Percentiles rank a stretch among this genome's conserved stretches.
phyloP scores from a whole-genome alignment of 2,113 vertebrate species.

The Stomatorhinus ivindoensis region DNA sequence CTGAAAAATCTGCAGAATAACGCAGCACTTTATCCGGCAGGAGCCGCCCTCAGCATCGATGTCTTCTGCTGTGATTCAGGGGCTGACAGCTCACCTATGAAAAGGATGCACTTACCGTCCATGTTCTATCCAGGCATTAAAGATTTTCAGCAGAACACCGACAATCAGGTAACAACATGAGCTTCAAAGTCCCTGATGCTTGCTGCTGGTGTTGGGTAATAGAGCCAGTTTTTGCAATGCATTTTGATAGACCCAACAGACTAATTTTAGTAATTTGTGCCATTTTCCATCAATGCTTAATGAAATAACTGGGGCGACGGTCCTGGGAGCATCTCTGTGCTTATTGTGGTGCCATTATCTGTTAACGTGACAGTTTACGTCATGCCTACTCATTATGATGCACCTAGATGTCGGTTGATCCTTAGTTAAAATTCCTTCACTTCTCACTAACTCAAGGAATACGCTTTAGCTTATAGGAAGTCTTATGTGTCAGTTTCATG shows the following conservation, averaged over 20 bases:
- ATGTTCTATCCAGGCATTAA: neutral
- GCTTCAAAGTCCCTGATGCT: neutral
- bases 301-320: slow-evolving; percentile 26
- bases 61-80: neutral
- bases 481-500: neutral
- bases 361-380: slow-evolving; percentile 6
- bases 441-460: neutral
- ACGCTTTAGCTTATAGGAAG: neutral
- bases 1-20: neutral
- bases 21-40: neutral
- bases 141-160: neutral
- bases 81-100: neutral
- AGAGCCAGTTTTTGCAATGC: neutral
- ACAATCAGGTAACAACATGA: neutral
- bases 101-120: neutral
- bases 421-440: neutral
- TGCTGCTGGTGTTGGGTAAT: slow-evolving; percentile 9
- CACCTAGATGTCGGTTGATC: neutral
- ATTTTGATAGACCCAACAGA: slow-evolving; percentile 25
- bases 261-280: slow-evolving; percentile 36
- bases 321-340: slow-evolving; percentile 5
- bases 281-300: slow-evolving; percentile 23
- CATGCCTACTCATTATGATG: neutral
- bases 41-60: neutral
- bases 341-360: slow-evolving; percentile 23